A percentile compares a stretch with the other conserved stretches of the same genome.
Evolutionary conservation across 1,140 invertebrate genomes (phyloP).

Genomic region (Drosophila bifasciata): DNA sequence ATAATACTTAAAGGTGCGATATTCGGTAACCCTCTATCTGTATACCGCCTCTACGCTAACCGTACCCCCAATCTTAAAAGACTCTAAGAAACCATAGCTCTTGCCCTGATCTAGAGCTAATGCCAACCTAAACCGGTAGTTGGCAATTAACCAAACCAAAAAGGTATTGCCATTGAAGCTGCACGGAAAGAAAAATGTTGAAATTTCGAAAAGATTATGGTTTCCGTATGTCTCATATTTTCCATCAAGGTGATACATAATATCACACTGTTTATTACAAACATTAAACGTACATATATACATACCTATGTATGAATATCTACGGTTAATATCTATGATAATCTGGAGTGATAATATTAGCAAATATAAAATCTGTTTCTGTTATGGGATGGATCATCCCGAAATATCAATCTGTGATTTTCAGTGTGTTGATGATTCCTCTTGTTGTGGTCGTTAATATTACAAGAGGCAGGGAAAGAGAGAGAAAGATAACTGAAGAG

Average conservation of each 20-base stretch:
- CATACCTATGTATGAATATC: neutral
- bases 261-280: neutral
- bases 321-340: too few relatives aligned
- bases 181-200: slow-evolving; percentile 48
- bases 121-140: slow-evolving; percentile 65
- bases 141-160: slow-evolving; percentile 62
- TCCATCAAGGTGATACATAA: too few relatives aligned
- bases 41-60: too few relatives aligned
- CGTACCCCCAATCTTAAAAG: neutral
- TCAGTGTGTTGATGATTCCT: slow-evolving; percentile 10
- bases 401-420: too few relatives aligned
- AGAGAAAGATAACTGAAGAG: slow-evolving; percentile 36
- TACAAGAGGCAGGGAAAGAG: slow-evolving; percentile 45
- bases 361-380: too few relatives aligned
- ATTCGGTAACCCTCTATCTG: slow-evolving; percentile 32
- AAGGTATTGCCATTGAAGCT: slow-evolving; percentile 37
- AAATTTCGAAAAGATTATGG: too few relatives aligned
- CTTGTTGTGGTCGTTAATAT: slow-evolving; percentile 27
- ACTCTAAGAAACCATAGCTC: slow-evolving; percentile 14
- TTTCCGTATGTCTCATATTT: too few relatives aligned
- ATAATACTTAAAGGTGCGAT: slow-evolving; percentile 64
- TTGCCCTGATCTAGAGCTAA: slow-evolving; percentile 20
- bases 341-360: too few relatives aligned
- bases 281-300: neutral
- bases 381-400: too few relatives aligned